Evolutionary conservation across 2,797 vertebrate genomes (phyloP), one percentile per base, ranked within the genome.

Genomic region (Eulemur albifrons): DNA sequence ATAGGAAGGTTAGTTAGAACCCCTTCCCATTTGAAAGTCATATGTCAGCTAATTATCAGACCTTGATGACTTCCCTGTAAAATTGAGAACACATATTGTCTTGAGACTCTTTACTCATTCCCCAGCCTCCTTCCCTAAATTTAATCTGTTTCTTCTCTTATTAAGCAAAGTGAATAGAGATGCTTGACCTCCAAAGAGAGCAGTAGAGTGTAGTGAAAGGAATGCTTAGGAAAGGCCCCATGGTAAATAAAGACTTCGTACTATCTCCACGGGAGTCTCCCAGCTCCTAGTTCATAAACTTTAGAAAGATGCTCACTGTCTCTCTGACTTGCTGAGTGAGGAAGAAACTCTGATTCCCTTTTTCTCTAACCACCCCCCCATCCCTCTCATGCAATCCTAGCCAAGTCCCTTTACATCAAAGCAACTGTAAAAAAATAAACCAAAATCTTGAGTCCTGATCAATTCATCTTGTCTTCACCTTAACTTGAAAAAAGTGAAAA

Each of bases 371-470:
- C 4, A 5, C 15, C 25, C 18, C 63, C 32, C 43, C 14, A 43
- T 40, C n/a, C 75, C 35, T 63, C 45, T 83, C 61, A 15, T 38
- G 72, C 48, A 93, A 75, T 86, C 81, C 65, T 82, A 72, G 50
- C 77, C 94, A 87, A 96, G 50, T 72, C 93, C 61, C 96, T 97
- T 79, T 72, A 93, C 82, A 97, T 94, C 90, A 97, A 97, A 95
- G 76, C 69, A 95, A 88, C 90, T 97, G 67, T 96, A 94, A 97
- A 97, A 97, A 96, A 97, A 97, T 95, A 96, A 96, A 93, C 82
- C 63, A 76, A 95, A 95, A 76, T 73, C 38, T 57, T 94, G 84
- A 96, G 72, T 63, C 57, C 73, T 94, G 69, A 95, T 97, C 95
- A 93, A 70, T 97, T 96, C 77, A 92, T 94, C 89, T 95, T 97